Evolutionary conservation across 1,140 invertebrate genomes (phyloP).

Genomic region (Drosophila parvula): DNA sequence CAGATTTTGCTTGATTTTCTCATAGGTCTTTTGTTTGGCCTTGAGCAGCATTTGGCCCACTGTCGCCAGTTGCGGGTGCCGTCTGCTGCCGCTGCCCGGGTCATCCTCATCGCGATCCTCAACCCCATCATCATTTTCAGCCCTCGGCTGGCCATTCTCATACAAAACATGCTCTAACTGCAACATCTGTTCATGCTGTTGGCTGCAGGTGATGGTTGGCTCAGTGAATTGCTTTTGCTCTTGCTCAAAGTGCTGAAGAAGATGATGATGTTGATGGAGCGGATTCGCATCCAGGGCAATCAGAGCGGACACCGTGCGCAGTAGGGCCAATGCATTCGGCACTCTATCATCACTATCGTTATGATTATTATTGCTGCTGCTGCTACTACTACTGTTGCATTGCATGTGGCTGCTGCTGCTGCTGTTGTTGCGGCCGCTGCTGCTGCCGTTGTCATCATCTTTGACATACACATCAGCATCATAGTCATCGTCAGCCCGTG

Average conservation of each 20-base stretch:
- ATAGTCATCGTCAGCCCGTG: conserved; percentile 75
- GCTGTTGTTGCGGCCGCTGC: conserved; percentile 16
- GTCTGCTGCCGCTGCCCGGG: conserved; percentile 35
- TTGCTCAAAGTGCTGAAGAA: conserved; percentile 67
- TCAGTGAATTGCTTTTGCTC: conserved; percentile 73
- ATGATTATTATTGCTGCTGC: conserved; percentile 54
- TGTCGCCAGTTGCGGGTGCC: conserved; percentile 52
- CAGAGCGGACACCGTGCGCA: conserved; percentile 76
- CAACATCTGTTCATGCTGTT: conserved; percentile 83
- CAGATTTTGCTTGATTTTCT: conserved; percentile 80
- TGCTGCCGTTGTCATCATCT: conserved; percentile 36
- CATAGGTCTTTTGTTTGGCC: conserved; percentile 79
- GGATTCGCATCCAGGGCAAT: conserved; percentile 82
- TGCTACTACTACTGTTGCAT: conserved; percentile 27
- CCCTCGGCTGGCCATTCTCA: conserved; percentile 57
- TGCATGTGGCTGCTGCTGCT: conserved; percentile 17
- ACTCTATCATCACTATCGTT: conserved; percentile 32
- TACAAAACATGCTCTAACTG: conserved; percentile 67
- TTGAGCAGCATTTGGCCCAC: conserved; percentile 72
- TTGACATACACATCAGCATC: conserved; percentile 79
- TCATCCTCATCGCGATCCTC: conserved; percentile 26
- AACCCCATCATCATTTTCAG: conserved; percentile 49
- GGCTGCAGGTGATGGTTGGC: conserved; percentile 74
- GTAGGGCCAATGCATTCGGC: conserved; percentile 76
- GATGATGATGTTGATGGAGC: conserved; percentile 79